phyloP scores from a whole-genome alignment of 2,888 invertebrate genomes.

The Tachina fera region DNA sequence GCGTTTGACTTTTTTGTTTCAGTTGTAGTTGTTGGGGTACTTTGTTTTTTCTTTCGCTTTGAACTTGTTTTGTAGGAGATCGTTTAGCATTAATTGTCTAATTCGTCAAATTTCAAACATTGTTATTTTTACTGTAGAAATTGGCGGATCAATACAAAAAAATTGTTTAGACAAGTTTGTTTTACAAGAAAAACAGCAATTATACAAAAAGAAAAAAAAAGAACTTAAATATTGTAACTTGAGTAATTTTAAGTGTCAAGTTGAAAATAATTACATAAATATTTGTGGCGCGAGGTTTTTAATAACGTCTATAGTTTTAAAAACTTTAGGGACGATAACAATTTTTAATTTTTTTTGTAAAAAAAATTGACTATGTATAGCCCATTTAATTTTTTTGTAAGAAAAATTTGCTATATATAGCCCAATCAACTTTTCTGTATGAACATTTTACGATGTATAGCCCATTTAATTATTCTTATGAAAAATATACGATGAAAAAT shows the following conservation, averaged over 20 bases:
- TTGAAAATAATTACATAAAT: slow-evolving; percentile 36
- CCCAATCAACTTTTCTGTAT: no score
- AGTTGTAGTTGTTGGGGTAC: slow-evolving; percentile 8
- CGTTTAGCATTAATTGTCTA: slow-evolving; percentile 70
- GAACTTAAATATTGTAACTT: slow-evolving; percentile 38
- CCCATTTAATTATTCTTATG: no score
- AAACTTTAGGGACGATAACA: no score
- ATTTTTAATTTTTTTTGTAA: no score
- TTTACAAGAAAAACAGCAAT: background rate
- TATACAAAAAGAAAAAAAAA: background rate
- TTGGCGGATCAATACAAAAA: slow-evolving; percentile 49
- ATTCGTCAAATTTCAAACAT: slow-evolving; percentile 68
- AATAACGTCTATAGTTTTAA: background rate
- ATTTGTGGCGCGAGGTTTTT: background rate
- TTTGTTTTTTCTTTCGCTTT: slow-evolving; percentile 10
- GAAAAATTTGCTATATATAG: no score
- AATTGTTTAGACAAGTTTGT: slow-evolving; percentile 48
- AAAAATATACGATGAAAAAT: no score
- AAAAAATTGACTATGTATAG: no score
- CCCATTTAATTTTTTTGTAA: no score
- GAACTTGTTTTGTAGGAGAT: slow-evolving; percentile 60
- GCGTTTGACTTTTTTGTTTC: background rate
- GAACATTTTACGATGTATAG: no score
- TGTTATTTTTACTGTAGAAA: slow-evolving; percentile 39
- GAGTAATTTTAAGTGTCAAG: slow-evolving; percentile 57